Evolutionary conservation across 2,888 invertebrate species (phyloP), one percentile per base, ranked within the genome.

Genomic region (Drosophila recens): DNA sequence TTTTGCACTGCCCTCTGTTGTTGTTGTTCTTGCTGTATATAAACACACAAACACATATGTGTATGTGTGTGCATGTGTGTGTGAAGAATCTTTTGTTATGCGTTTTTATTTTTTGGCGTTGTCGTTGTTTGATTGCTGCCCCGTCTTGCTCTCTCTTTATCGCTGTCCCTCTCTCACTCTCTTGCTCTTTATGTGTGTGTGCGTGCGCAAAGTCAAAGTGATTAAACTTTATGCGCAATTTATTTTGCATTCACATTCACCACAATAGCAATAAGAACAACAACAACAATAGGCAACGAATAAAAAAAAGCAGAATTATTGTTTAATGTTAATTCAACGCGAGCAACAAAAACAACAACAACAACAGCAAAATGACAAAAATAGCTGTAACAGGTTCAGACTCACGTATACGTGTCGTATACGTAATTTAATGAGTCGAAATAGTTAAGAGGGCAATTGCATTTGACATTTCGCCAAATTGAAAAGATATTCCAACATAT

Each of bases 141-240:
- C 59, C 49, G 59, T 61, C 79, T 66, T 45, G 17, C 11, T 49
- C 38, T 30, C 33, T 48, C n/a, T 45, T 38, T 36, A 27, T 27
- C 45, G n/a, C 61, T 38, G 40, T 42, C 27, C 20, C 17, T 11
- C 1, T 8, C 23, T n/a, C 34, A 45, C 61, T 42, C 46, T 62
- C 36, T 38, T 36, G 36, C 5, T 34, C n/a, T 34, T 40, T 20
- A 27, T 27, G 15, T 40, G 40, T 67, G n/a, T n/a, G 65, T 69
- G 69, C 74, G 62, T 74, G 70, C 74, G 73, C 72, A 77, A 72
- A 90, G 89, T 88, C 88, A 84, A 90, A 88, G 90, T 90, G 91
- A 91, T 91, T 91, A 91, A 91, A 91, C 85, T 90, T 91, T 90
- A 85, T 91, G 91, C 91, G 90, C 91, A 91, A 87, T 91, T 91